A percentile compares a stretch with the other conserved stretches of the same genome.
Conservation (phyloP, 2,797 vertebrate species). For the Heliangelus exortis region DNA sequence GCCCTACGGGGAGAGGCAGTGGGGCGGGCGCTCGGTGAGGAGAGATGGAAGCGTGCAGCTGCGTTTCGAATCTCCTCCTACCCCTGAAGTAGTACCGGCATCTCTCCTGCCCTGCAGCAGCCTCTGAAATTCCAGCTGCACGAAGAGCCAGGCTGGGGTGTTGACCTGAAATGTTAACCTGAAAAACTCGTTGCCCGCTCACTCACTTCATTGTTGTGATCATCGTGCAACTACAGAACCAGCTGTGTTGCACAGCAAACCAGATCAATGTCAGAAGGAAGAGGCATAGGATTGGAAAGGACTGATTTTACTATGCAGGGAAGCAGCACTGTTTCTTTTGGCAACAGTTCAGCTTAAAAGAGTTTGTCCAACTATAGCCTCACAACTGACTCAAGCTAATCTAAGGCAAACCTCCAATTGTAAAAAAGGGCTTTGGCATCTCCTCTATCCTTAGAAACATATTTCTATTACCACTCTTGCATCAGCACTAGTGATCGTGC, state of each 20-base stretch:
- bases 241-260: not conserved
- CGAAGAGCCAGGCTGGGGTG: not conserved
- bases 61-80: accelerated
- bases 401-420: not conserved
- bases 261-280: not conserved
- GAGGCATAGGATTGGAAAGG: not conserved
- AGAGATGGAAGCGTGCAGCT: not conserved
- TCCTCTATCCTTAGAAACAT: not conserved
- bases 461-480: not conserved
- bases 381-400: not conserved
- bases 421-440: not conserved
- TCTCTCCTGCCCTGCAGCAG: not conserved
- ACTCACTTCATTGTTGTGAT: not conserved
- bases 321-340: not conserved
- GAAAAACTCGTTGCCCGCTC: conserved; percentile 6
- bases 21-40: too few relatives aligned
- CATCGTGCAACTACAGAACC: not conserved
- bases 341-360: not conserved
- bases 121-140: not conserved
- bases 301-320: not conserved
- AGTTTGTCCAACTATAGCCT: not conserved
- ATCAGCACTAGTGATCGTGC: not conserved
- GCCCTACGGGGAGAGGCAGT: too few relatives aligned
- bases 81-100: accelerated
- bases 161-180: not conserved